phyloP scores from a whole-genome alignment of 2,797 vertebrate species.

The Erpetoichthys calabaricus region DNA sequence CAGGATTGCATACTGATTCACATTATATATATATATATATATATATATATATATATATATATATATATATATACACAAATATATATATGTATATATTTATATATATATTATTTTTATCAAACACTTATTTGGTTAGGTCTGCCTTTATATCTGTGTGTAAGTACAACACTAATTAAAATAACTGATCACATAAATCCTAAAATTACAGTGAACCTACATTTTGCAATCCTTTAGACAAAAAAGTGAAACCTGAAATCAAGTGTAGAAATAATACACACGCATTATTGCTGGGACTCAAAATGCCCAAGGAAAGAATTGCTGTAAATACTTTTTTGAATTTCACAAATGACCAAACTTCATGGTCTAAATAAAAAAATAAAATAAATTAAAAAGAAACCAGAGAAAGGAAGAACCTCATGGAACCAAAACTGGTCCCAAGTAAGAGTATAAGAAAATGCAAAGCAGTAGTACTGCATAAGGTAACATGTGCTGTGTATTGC shows the following conservation, averaged over 20 bases:
- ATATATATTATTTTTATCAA: not conserved
- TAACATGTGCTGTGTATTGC: slow-evolving; percentile 77
- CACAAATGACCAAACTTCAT: slow-evolving; percentile 47
- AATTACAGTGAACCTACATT: not conserved
- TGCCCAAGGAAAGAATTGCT: not conserved
- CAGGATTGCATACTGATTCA: not conserved
- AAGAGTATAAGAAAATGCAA: too few species aligned
- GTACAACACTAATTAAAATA: not conserved
- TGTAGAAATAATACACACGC: too few species aligned
- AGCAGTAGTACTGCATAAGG: slow-evolving; percentile 21
- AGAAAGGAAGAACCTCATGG: slow-evolving; percentile 31
- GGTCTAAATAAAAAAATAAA: slow-evolving; percentile 21
- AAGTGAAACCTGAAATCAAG: too few species aligned
- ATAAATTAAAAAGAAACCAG: slow-evolving; percentile 14
- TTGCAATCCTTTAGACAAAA: not conserved
- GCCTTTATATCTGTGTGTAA: not conserved
- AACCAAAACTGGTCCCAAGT: slow-evolving; percentile 30
- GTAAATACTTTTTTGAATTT: slow-evolving; percentile 17
- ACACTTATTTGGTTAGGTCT: not conserved
- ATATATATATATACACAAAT: too few species aligned
- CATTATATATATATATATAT: not conserved
- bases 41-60: too few species aligned
- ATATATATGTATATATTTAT: too few species aligned
- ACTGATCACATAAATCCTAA: not conserved
- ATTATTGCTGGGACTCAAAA: not conserved